Conservation (phyloP, 2,888 invertebrate genomes). For the Zygaena filipendulae region DNA sequence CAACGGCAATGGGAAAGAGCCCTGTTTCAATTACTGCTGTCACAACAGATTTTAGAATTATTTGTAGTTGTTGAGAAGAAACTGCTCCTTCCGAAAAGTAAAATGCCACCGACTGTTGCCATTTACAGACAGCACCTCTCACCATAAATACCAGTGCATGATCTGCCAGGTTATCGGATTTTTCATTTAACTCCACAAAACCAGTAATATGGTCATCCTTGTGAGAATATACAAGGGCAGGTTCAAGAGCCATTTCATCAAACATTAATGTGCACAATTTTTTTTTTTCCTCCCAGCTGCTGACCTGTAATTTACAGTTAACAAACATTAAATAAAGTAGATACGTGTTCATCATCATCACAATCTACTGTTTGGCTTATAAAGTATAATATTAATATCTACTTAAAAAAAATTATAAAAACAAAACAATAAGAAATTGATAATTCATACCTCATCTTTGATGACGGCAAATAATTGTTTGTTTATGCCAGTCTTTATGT, state of each 20-base stretch:
- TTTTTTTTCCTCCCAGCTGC: slow-evolving; percentile 1
- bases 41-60: slow-evolving; percentile 7
- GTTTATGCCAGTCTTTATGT: slow-evolving; percentile 12
- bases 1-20: slow-evolving; percentile 6
- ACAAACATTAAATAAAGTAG: too few relatives aligned
- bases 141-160: slow-evolving; percentile 10
- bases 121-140: slow-evolving; percentile 7
- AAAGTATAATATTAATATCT: too few relatives aligned
- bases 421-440: neutral
- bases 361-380: too few relatives aligned
- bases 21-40: slow-evolving; percentile 4
- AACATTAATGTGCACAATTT: neutral
- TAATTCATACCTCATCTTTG: slow-evolving; percentile 9
- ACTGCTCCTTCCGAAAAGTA: slow-evolving; percentile 10
- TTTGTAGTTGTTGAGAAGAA: slow-evolving; percentile 3
- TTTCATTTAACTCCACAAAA: slow-evolving; percentile 5
- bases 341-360: too few relatives aligned
- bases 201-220: slow-evolving; percentile 1
- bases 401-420: neutral
- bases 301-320: neutral
- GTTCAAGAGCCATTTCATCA: slow-evolving; percentile 2
- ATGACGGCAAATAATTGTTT: slow-evolving; percentile 11
- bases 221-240: neutral
- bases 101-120: slow-evolving; percentile 10
- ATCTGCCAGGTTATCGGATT: slow-evolving; percentile 7